Conservation (phyloP, 2,797 vertebrate species). For the Eulemur rubriventer region DNA sequence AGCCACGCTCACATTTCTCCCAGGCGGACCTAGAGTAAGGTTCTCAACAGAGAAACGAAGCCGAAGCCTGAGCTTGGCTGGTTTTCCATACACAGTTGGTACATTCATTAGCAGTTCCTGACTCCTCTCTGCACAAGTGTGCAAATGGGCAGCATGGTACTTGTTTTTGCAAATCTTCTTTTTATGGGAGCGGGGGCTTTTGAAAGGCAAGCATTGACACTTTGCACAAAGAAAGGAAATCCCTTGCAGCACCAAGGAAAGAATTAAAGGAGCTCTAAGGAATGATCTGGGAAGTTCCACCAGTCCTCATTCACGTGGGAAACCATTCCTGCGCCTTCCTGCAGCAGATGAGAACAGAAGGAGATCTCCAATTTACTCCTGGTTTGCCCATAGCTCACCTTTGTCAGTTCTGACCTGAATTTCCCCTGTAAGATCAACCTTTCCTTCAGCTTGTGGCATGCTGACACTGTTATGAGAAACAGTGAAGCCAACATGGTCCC, state of each 20-base stretch:
- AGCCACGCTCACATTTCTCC: constrained; percentile 13
- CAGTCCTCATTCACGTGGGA: neutral
- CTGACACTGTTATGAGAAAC: neutral
- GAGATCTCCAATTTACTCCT: neutral
- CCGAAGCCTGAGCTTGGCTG: constrained; percentile 45
- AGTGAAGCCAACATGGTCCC: neutral
- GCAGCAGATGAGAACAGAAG: neutral
- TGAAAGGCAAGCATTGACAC: constrained; percentile 56
- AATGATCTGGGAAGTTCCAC: neutral
- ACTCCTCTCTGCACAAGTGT: constrained; percentile 48
- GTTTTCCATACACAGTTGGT: constrained; percentile 69
- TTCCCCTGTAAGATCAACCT: neutral
- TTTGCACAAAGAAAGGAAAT: constrained; percentile 50
- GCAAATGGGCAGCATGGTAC: constrained; percentile 55
- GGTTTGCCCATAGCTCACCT: neutral
- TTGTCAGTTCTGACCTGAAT: neutral
- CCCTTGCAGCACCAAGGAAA: neutral
- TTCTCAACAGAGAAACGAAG: constrained; percentile 52
- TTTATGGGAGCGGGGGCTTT: neutral
- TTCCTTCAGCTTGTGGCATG: neutral
- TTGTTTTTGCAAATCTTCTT: constrained; percentile 35
- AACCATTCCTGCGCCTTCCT: neutral
- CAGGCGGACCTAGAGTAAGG: constrained; percentile 31
- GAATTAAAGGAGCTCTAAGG: neutral
- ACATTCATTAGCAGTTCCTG: constrained; percentile 66